Conservation (phyloP, 2,113 vertebrate species). For the Donacobius atricapilla region DNA sequence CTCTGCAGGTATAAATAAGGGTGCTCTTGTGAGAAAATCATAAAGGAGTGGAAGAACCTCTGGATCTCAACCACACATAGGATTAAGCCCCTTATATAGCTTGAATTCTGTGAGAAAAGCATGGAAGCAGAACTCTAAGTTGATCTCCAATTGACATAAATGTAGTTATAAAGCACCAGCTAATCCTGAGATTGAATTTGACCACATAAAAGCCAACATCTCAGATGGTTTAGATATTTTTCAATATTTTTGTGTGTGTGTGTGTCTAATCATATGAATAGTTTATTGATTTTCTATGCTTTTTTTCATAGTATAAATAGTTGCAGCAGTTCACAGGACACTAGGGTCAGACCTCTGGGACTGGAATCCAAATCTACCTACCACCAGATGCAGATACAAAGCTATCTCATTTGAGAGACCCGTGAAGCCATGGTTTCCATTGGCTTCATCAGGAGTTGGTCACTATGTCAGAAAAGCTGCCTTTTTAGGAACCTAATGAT, state of each 20-base stretch:
- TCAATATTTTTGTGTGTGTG: fast-evolving
- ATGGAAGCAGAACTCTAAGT: not conserved
- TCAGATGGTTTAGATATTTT: not conserved
- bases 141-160: not conserved
- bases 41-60: not conserved
- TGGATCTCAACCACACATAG: not conserved
- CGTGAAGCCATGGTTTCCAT: not conserved
- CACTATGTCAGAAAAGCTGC: not conserved
- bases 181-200: not conserved
- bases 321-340: not conserved
- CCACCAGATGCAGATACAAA: not conserved
- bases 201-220: not conserved
- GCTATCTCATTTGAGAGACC: not conserved
- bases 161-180: not conserved
- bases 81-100: not conserved
- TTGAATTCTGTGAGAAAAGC: not conserved
- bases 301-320: not conserved
- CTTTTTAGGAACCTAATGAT: not conserved
- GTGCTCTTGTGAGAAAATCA: not conserved
- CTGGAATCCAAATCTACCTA: not conserved
- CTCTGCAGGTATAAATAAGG: not conserved
- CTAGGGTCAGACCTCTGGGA: not conserved
- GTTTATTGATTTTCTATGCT: not conserved
- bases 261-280: not conserved
- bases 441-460: not conserved